Base-by-base conservation (phyloP, 2,113 vertebrate genomes). In the Oncorhynchus tshawytscha region DNA sequence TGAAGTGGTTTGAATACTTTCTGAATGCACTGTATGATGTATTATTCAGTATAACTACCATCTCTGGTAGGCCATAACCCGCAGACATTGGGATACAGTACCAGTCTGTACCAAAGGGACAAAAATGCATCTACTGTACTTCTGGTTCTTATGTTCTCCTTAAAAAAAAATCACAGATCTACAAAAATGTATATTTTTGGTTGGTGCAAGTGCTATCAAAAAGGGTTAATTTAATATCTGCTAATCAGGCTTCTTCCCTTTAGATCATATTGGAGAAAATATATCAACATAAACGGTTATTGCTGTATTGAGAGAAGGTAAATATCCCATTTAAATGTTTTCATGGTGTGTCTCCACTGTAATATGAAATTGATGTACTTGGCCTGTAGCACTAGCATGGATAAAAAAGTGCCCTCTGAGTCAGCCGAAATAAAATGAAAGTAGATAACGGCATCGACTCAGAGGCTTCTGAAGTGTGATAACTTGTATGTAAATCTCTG, bases 401-500 rank as follows among this genome's bases (percentile, higher is more conserved):
- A 85, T 77, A 75, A 75, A 87, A 67, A 76, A 76, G 72, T 85
- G 80, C 75, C 69, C 76, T 45, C 67, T 80, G 78, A 73, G 69
- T 60, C 75, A 77, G 78, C 76, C 76, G 70, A 86, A 78, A 84
- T 84, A 78, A 89, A 87, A 86, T 86, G 85, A 88, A 86, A 88
- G 86, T 57, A 84, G 81, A 90, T 88, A 87, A 85, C 76, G 3
- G 87, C 82, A 80, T 84, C 31, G 78, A 85, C 86, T 87, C 67
- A 9, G 71, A 85, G 84, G 67, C 77, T 84, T 45, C 39, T 45
- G 39, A 82, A 27, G 71, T 85, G 83, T 92, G 89, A 90, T 88
- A 91, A 88, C 84, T 81, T 76, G 83, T 87, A 91, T 91, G 92
- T 91, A 92, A 91, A 92, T 91, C 86, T 90, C 78, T 5, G 71